Conservation (phyloP, 1,140 invertebrate genomes). For the Meloidogyne hapla region DNA sequence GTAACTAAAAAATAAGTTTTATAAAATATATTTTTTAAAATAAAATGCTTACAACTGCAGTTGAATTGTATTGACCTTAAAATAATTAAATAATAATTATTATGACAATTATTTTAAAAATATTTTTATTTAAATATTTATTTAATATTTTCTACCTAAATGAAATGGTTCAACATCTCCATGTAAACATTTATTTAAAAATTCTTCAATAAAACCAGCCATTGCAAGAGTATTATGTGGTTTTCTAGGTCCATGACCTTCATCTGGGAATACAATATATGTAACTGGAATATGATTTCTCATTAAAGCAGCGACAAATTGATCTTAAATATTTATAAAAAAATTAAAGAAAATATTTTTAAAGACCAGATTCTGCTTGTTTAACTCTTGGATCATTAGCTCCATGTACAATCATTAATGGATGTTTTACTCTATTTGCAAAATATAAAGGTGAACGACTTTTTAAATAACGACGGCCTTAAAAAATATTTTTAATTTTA, state of each 20-base stretch:
- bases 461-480: slow-evolving; percentile 44
- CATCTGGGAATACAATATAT: slow-evolving; percentile 52
- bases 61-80: slow-evolving; percentile 52
- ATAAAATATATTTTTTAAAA: background rate
- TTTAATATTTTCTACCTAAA: slow-evolving; percentile 1
- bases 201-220: slow-evolving; percentile 52
- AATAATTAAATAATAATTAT: background rate
- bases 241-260: slow-evolving; percentile 51
- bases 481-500: slow-evolving; percentile 9
- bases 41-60: slow-evolving; percentile 34
- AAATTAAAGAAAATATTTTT: background rate
- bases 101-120: no score
- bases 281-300: slow-evolving; percentile 54
- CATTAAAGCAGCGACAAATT: slow-evolving; percentile 59
- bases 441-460: slow-evolving; percentile 56
- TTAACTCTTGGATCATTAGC: slow-evolving; percentile 54
- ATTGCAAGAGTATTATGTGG: slow-evolving; percentile 50
- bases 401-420: slow-evolving; percentile 52
- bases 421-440: slow-evolving; percentile 48
- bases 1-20: slow-evolving; percentile 5
- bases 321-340: slow-evolving; percentile 39
- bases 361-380: slow-evolving; percentile 49
- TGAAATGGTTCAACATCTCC: slow-evolving; percentile 50
- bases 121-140: background rate
- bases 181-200: slow-evolving; percentile 46